Base-by-base conservation (phyloP, 2,113 vertebrate species). In the Damaliscus lunatus region DNA sequence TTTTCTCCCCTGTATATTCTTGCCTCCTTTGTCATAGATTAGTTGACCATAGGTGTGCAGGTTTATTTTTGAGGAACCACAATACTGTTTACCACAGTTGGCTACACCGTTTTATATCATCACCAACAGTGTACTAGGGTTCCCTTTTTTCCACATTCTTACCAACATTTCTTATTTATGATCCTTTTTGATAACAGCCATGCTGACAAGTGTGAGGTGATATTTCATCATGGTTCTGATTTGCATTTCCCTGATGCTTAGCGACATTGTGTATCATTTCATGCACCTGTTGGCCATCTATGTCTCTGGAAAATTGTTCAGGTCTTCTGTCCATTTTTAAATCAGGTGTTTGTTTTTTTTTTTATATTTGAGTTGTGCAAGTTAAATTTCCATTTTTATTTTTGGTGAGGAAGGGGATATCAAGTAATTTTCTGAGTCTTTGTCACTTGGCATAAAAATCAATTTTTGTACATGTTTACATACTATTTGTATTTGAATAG, bases 251-350 rank as follows among this genome's bases (percentile, higher is more conserved):
- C 80, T 83, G 19, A 53, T 53, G 50, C 52, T 82, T 53, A 53
- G 33, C 0, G 0, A 82, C 21, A 6, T 0, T 53, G 19, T 52
- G 5, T 6, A 52, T n/a, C 48, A n/a, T 52, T 82, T 82, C 48
- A 52, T 13, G 10, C 31, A 50, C 31, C 80, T 33, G 7, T 7
- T 52, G 16, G 80, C 50, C 50, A 53, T 23, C 80, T 36, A 3
- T 12, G 11, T 25, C 33, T 82, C 14, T 36, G 80, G 80, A 83
- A n/a, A 80, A 83, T 13, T 36, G 33, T 53, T 83, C 50, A 83
- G 80, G 33, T 83, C 50, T n/a, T 82, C 48, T 53, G 33, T n/a
- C 19, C 80, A 53, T 53, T 82, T 53, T 82, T n/a, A 23, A 53
- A 82, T 53, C 31, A n/a, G 31, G 48, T 48, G 14, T 64, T 6